Evolutionary conservation across 2,113 vertebrate genomes (phyloP).

Genomic region (Psittacara wagleri): DNA sequence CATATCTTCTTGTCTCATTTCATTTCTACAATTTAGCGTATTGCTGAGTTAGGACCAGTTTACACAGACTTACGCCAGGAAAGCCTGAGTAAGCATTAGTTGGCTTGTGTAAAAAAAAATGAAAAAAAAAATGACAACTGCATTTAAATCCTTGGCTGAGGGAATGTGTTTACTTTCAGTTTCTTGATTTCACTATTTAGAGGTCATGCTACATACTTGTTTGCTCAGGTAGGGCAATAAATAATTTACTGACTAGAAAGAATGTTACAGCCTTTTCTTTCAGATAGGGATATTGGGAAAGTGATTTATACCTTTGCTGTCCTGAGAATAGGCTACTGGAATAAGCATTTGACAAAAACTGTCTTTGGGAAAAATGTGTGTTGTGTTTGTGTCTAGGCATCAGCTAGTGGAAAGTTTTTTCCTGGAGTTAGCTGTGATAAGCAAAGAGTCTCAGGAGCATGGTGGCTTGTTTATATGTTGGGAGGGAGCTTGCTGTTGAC

Average conservation of each 20-base stretch:
- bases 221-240: constrained; percentile 38
- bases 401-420: not conserved
- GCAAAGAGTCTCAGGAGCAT: not conserved
- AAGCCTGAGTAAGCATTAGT: not conserved
- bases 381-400: not conserved
- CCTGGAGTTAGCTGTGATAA: not conserved
- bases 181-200: not conserved
- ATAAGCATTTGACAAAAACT: not conserved
- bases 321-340: constrained; percentile 2
- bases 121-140: not conserved
- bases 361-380: not conserved
- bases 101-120: not conserved
- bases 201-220: not conserved
- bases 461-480: not conserved
- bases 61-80: not conserved
- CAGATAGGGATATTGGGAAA: not conserved
- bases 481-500: not conserved
- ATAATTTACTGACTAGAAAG: constrained; percentile 27
- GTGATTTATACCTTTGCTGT: constrained; percentile 8
- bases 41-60: not conserved
- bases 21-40: not conserved
- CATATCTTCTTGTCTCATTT: not conserved
- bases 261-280: constrained; percentile 20
- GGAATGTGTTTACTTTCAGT: not conserved
- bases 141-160: not conserved